A percentile compares a stretch with the other conserved stretches of the same genome.
phyloP scores from a whole-genome alignment of 2,113 vertebrate genomes.

The Leucoraja erinaceus region DNA sequence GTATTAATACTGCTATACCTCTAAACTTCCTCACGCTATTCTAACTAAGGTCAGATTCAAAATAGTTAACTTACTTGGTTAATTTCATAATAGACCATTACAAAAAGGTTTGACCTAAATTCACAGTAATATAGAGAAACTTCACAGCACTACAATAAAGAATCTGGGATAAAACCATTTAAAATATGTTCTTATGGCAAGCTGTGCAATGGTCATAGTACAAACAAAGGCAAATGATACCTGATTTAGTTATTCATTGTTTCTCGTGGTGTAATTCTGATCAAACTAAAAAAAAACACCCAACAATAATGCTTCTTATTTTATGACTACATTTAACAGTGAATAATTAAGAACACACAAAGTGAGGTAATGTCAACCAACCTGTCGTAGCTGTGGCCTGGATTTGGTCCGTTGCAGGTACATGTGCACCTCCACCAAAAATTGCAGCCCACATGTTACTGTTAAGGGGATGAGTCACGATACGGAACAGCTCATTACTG shows the following conservation, averaged over 20 bases:
- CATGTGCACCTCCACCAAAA: constrained; percentile 81
- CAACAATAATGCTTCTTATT: background rate
- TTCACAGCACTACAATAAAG: background rate
- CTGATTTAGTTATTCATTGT: background rate
- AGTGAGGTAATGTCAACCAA: constrained; percentile 49
- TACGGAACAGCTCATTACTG: constrained; percentile 82
- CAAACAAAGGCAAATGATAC: background rate
- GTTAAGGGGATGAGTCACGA: constrained; percentile 85
- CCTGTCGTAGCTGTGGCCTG: constrained; percentile 60
- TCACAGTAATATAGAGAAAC: background rate
- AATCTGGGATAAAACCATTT: background rate
- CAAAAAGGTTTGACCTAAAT: background rate
- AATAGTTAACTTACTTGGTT: background rate
- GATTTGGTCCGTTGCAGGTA: constrained; percentile 56
- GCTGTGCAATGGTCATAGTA: background rate
- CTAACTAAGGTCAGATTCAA: background rate
- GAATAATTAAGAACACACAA: background rate
- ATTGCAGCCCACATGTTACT: constrained; percentile 85
- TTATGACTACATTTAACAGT: background rate
- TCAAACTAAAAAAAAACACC: background rate
- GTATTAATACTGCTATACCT: no score
- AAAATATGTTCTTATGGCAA: background rate
- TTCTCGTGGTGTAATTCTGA: background rate
- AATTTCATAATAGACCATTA: background rate
- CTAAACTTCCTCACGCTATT: background rate